phyloP scores from a whole-genome alignment of 2,888 invertebrate genomes.

The Galeruca laticollis region DNA sequence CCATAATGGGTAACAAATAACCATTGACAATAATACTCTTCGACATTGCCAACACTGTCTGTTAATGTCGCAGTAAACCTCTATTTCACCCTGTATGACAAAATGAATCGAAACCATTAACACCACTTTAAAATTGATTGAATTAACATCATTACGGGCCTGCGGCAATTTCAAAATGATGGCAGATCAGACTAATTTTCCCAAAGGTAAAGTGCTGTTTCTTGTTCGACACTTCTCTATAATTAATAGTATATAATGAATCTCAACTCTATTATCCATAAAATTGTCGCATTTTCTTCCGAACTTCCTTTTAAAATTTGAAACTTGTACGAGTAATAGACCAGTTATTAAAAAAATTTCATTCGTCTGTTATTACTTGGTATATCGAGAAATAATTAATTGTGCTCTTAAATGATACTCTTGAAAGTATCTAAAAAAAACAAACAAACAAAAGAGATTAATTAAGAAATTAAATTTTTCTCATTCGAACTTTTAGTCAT shows the following conservation, averaged over 20 bases:
- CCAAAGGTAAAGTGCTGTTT: constrained; percentile 59
- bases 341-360: not conserved
- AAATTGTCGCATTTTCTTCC: constrained; percentile 16
- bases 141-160: constrained; percentile 23
- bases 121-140: constrained; percentile 23
- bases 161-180: constrained; percentile 43
- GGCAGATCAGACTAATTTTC: constrained; percentile 50
- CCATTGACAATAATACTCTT: too few species aligned
- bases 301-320: constrained; percentile 12
- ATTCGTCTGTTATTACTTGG: not conserved
- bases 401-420: not conserved
- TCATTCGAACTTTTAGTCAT: constrained; percentile 20
- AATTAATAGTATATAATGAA: constrained; percentile 61
- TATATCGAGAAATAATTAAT: not conserved
- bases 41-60: too few species aligned
- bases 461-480: constrained; percentile 21
- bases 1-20: too few species aligned
- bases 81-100: not conserved
- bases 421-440: constrained; percentile 19
- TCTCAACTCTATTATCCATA: constrained; percentile 31
- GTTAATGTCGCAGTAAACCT: not conserved
- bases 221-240: constrained; percentile 60
- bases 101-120: constrained; percentile 18
- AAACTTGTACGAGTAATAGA: constrained; percentile 8
- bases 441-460: constrained; percentile 25